phyloP scores from a whole-genome alignment of 2,888 invertebrate species.

The Metellina segmentata region DNA sequence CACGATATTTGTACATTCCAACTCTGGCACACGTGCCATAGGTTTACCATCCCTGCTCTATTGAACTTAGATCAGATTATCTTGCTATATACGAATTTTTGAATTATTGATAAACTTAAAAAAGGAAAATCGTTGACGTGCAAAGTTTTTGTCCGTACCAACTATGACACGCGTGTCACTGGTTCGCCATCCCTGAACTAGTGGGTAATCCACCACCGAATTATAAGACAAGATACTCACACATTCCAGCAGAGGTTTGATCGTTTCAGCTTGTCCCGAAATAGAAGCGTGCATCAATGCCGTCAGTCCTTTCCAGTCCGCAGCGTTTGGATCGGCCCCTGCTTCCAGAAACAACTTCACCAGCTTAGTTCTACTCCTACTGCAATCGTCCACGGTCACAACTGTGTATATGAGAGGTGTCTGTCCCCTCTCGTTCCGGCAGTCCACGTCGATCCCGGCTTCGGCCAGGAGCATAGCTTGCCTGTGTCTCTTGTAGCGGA shows the following conservation, averaged over 20 bases:
- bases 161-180: too few species aligned
- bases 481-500: conserved; percentile 67
- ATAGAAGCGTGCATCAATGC: conserved; percentile 77
- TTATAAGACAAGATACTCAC: conserved; percentile 70
- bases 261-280: conserved; percentile 68
- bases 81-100: too few species aligned
- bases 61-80: too few species aligned
- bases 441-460: conserved; percentile 78
- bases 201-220: not conserved
- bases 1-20: too few species aligned
- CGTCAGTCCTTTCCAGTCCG: conserved; percentile 75
- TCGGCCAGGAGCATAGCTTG: conserved; percentile 77
- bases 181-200: too few species aligned
- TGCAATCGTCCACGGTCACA: conserved; percentile 61
- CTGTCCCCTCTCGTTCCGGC: conserved; percentile 77
- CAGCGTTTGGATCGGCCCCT: conserved; percentile 72
- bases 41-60: too few species aligned
- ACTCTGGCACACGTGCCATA: too few species aligned
- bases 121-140: too few species aligned
- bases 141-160: too few species aligned
- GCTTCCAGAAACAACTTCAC: conserved; percentile 70
- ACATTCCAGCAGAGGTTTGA: conserved; percentile 76
- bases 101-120: too few species aligned
- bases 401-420: conserved; percentile 77
- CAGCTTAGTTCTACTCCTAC: conserved; percentile 62